Evolutionary conservation across 1,140 invertebrate genomes (phyloP), one percentile per base, ranked within the genome.

Genomic region (Calycopis cecrops): DNA sequence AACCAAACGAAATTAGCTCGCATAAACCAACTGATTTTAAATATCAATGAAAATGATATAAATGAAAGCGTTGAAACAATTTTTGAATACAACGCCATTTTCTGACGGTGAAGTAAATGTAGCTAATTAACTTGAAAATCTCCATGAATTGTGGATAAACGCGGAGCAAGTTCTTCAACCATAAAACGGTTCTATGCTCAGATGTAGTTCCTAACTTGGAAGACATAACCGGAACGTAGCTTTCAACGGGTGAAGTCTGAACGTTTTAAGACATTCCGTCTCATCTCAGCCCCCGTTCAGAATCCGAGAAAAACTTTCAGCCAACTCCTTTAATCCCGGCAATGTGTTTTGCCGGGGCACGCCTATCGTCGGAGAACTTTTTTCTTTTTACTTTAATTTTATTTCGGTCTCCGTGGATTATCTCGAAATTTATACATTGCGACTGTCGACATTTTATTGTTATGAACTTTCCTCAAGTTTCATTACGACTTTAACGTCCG

Each of bases 271-370:
- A 63, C 55, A 60, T 55, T 60, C 58, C 55, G 48, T 58, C 60
- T 63, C 48, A 54, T 58, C 60, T 60, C 38, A 57, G 52, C 38
- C 52, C 40, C 40, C 14, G 40, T 44, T 44, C 14, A 12, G 44
- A 17, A 56, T 49, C 47, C 47, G 21, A 49, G 57, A 54, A 58
- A 79, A 78, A 79, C 63, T 79, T 79, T 67, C 63, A 28, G 2
- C 38, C 61, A 69, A 77, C 72, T 84, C 72, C 63, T 82, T 81
- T 85, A 82, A 83, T 85, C 73, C 74, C 58, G 72, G 67, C 77
- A 74, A 83, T 83, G 80, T 81, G 75, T 84, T 82, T 77, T 79
- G 77, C 80, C 73, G 60, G 65, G 63, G 68, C 65, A 69, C 63
- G 69, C 67, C 73, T 85, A 79, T 82, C 76, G 69, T 68, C 59